Evolutionary conservation across 2,888 invertebrate species (phyloP).

Genomic region (Cheilosia scutellata): DNA sequence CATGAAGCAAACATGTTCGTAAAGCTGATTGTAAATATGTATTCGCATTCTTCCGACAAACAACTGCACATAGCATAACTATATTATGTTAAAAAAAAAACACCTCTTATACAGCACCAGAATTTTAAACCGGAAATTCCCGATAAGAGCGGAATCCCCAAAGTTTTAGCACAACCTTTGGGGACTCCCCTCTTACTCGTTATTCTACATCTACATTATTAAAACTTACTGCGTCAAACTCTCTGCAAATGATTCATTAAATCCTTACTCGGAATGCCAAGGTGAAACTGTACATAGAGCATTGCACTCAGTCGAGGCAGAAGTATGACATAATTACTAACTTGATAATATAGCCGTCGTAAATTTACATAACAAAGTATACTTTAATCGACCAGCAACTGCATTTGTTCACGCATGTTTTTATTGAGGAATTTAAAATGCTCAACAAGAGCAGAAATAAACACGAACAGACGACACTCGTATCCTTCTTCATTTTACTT

Average conservation of each 20-base stretch:
- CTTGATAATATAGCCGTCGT: slow-evolving; percentile 4
- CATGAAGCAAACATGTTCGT: too few relatives aligned
- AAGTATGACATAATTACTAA: slow-evolving; percentile 16
- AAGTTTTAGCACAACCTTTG: not conserved
- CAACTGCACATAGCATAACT: too few relatives aligned
- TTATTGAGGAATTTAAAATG: not conserved
- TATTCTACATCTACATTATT: not conserved
- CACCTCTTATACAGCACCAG: too few relatives aligned
- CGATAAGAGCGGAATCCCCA: not conserved
- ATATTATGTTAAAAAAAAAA: too few relatives aligned
- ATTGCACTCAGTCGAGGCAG: slow-evolving; percentile 8
- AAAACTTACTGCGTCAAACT: slow-evolving; percentile 11
- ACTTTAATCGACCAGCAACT: too few relatives aligned
- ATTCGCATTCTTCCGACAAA: too few relatives aligned
- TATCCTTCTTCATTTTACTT: too few relatives aligned
- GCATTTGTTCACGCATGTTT: not conserved
- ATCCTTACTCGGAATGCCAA: slow-evolving; percentile 4
- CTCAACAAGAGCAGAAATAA: too few relatives aligned
- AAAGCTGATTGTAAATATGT: too few relatives aligned
- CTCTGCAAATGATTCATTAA: slow-evolving; percentile 10
- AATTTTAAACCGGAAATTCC: slow-evolving; percentile 11
- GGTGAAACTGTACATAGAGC: slow-evolving; percentile 1
- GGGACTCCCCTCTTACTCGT: not conserved
- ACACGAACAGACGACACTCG: too few relatives aligned
- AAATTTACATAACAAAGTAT: not conserved